Evolutionary conservation across 2,888 invertebrate species (phyloP).

Genomic region (Volucella inanis): DNA sequence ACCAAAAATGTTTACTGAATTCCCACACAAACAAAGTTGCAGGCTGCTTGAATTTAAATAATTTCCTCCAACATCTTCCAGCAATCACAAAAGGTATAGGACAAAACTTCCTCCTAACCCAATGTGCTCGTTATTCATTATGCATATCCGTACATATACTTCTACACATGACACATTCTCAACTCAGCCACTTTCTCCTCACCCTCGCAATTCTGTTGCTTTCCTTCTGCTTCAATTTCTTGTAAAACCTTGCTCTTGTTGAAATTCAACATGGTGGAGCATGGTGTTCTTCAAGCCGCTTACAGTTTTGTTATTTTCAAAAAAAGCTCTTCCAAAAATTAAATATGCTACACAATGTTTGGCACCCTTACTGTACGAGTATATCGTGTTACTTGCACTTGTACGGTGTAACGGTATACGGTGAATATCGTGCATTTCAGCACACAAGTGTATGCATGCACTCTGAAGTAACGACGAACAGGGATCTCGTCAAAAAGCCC

Average conservation of each 20-base stretch:
- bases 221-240: slow-evolving; percentile 7
- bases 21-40: no score
- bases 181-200: slow-evolving; percentile 10
- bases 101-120: slow-evolving; percentile 55
- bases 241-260: slow-evolving; percentile 7
- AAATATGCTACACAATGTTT: slow-evolving; percentile 70
- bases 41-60: no score
- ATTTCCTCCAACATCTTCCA: slow-evolving; percentile 2
- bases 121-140: slow-evolving; percentile 63
- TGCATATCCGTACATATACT: not conserved
- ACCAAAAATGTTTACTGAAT: no score
- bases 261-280: slow-evolving; percentile 8
- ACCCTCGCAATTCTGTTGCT: slow-evolving; percentile 12
- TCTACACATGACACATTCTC: slow-evolving; percentile 15
- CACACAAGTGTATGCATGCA: slow-evolving; percentile 39
- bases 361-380: slow-evolving; percentile 38
- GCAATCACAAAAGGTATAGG: not conserved
- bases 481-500: slow-evolving; percentile 60
- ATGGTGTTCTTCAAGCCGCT: slow-evolving; percentile 10
- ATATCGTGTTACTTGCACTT: slow-evolving; percentile 17
- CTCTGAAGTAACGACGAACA: slow-evolving; percentile 26
- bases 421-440: slow-evolving; percentile 21
- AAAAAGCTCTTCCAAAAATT: slow-evolving; percentile 69
- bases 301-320: slow-evolving; percentile 23
- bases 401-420: slow-evolving; percentile 7